Percentiles rank a stretch among this genome's conserved stretches.
These are phyloP conservation scores for Pseudochaenichthys georgianus DNA, from an alignment of 2,797 vertebrate species.

Conservation along the genomic window DNA sequence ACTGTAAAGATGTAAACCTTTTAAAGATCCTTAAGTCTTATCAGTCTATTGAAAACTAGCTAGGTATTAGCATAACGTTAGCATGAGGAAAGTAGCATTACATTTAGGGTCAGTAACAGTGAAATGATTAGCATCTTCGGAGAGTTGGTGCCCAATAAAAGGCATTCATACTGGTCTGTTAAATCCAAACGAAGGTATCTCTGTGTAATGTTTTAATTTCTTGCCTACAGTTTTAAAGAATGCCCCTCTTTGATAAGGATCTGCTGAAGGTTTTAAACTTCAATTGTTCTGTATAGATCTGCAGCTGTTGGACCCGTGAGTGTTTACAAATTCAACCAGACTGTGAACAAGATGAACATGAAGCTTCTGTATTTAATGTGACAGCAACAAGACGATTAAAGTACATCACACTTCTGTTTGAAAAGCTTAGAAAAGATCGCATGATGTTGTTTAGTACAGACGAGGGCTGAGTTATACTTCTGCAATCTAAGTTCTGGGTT, in stretches of 20 bases:
- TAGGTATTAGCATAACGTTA: not conserved
- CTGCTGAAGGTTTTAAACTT: no score
- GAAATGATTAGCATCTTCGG: not conserved
- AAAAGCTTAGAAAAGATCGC: constrained; percentile 46
- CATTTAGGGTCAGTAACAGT: not conserved
- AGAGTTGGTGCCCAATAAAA: not conserved
- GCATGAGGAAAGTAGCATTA: not conserved
- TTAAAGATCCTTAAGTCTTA: no score
- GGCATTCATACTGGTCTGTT: no score
- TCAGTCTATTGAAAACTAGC: not conserved
- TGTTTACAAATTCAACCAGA: constrained; percentile 34
- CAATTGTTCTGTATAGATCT: no score
- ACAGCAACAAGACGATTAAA: constrained; percentile 39
- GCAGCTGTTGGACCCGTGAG: not conserved
- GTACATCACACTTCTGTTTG: constrained; percentile 33
- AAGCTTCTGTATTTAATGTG: constrained; percentile 63
- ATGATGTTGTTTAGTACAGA: constrained; percentile 11
- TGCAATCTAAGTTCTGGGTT: not conserved
- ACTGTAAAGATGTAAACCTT: no score
- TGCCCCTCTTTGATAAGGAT: no score
- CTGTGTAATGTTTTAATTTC: not conserved
- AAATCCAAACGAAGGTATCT: not conserved
- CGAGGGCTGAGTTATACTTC: constrained; percentile 8
- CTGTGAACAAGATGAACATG: constrained; percentile 27
- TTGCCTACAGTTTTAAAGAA: no score